Evolutionary conservation across 2,797 vertebrate species (phyloP).

Genomic region (Galago senegalensis): DNA sequence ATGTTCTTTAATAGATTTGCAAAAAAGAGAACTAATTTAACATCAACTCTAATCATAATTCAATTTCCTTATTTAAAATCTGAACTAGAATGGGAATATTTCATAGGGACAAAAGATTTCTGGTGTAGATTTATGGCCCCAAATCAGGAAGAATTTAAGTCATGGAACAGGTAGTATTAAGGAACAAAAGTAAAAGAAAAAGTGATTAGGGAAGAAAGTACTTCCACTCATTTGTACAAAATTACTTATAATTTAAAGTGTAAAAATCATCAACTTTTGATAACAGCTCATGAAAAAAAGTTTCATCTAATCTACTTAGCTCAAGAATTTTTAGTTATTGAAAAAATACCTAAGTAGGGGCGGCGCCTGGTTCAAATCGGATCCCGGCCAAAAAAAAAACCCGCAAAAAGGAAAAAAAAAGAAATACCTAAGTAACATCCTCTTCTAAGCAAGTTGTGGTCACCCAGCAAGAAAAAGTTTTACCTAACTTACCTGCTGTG

Average conservation of each 20-base stretch:
- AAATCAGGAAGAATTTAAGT: not conserved
- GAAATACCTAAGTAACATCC: constrained; percentile 54
- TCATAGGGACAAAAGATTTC: not conserved
- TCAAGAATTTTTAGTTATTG: not conserved
- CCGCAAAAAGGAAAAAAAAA: too few relatives aligned
- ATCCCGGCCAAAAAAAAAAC: too few relatives aligned
- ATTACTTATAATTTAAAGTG: constrained; percentile 14
- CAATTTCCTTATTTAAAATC: not conserved
- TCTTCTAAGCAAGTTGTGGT: constrained; percentile 72
- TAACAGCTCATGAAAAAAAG: not conserved
- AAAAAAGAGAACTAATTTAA: not conserved
- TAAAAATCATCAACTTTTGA: not conserved
- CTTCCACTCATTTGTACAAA: constrained; percentile 4
- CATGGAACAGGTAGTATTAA: not conserved
- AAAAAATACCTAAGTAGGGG: constrained; percentile 34
- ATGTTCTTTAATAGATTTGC: not conserved
- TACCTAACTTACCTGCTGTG: constrained; percentile 84
- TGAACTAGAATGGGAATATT: not conserved
- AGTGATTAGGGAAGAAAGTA: not conserved
- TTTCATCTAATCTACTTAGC: not conserved
- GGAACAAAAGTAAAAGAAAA: not conserved
- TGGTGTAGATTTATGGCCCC: not conserved
- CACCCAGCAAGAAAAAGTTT: constrained; percentile 67
- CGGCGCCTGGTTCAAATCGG: too few relatives aligned
- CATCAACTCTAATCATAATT: not conserved